Conservation (phyloP, 2,113 vertebrate genomes). For the Neopipo cinnamomea region DNA sequence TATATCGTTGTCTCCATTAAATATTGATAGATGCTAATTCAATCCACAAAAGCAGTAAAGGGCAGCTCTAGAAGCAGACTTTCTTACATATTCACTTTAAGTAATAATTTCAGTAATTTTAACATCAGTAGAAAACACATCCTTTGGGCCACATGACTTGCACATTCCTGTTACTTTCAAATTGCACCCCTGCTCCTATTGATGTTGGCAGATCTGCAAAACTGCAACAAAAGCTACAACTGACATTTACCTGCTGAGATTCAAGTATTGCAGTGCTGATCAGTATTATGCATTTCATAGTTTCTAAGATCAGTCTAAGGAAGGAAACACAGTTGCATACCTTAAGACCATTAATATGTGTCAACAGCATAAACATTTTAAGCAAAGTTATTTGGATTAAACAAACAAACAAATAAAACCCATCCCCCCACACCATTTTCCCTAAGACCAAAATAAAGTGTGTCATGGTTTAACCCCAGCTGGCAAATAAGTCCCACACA, state of each 20-base stretch:
- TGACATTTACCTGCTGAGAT: constrained; percentile 54
- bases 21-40: not conserved
- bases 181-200: not conserved
- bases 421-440: too few relatives aligned
- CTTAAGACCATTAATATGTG: not conserved
- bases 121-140: not conserved
- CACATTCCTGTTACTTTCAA: not conserved
- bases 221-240: not conserved
- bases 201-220: not conserved
- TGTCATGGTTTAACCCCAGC: too few relatives aligned
- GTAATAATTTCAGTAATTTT: not conserved
- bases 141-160: not conserved
- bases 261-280: constrained; percentile 35
- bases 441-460: not conserved
- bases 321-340: not conserved
- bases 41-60: not conserved
- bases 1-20: not conserved
- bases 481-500: too few relatives aligned
- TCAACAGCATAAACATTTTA: not conserved
- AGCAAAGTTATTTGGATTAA: not conserved
- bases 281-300: not conserved
- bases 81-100: not conserved
- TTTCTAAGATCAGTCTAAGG: constrained; percentile 53
- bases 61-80: not conserved
- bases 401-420: not conserved